Evolutionary conservation across 2,888 invertebrate genomes (phyloP), one percentile per base, ranked within the genome.

Genomic region (Aplocera efformata): DNA sequence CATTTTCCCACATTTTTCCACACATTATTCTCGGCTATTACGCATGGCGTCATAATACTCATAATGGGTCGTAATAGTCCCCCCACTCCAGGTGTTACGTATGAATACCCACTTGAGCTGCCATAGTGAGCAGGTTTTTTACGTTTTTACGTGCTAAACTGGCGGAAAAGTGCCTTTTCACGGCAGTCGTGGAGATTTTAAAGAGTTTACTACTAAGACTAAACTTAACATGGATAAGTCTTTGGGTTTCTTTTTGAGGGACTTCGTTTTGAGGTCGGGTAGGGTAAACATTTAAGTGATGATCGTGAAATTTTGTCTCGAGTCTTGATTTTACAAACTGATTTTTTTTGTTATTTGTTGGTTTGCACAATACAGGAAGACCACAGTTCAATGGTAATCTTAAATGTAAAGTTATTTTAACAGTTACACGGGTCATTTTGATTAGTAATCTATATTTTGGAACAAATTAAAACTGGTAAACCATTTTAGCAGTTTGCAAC

Each of bases 11-110:
- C n/a, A 54, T 58, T 65, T 56, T 61, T 64, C 59, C 69, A 71
- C 69, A 72, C 69, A 71, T 71, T 70, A 71, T 63, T 55, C 53
- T 34, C 54, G 48, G 56, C 53, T 58, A 66, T 68, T 70, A 67
- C 59, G 59, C 55, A 58, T 52, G 60, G 56, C 53, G 50, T 59
- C 53, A 61, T 58, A 62, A 66, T 60, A 49, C 49, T 45, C 52
- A 44, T 71, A 71, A 69, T 67, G 57, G 63, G 40, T 11, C 35
- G 50, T 72, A 72, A 72, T 71, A 64, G 67, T 67, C 60, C 58
- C 67, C 69, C 53, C 42, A 48, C 56, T 55, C 64, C 64, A 67
- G 60, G 67, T 63, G 63, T 60, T 55, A 67, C 62, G 68, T 67
- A 55, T 72, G 72, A 72, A 72, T 72, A 52, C 71, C 63, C 63